Base-by-base conservation (phyloP, 2,113 vertebrate genomes). In the Sceloporus tristichus region DNA sequence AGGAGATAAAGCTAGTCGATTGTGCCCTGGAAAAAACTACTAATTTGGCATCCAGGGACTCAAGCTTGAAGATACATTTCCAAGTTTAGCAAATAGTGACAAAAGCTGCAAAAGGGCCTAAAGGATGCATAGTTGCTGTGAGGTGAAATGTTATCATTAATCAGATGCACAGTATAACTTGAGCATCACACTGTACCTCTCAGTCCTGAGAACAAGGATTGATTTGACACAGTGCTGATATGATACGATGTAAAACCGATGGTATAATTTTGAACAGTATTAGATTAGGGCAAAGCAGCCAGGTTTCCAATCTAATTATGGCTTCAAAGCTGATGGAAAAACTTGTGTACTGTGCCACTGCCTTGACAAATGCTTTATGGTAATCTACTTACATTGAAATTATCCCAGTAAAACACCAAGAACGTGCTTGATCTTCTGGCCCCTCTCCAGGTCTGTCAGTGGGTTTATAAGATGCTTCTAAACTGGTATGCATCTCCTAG, bases 151-250 rank as follows among this genome's bases (percentile, higher is more conserved):
- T 89, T 86, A 87, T 71, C 76, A 77, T 93, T 90, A 92, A 88
- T 92, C 83, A 56, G 70, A 93, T 82, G 81, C 88, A 78, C 40
- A 88, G 79, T 80, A 90, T 25, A 91, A 90, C 62, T 84, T 92
- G 85, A 48, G 84, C 48, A 68, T 82, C 79, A 92, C 89, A 78
- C 78, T 62, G 59, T 62, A 62, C 59, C 59, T 62, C 59, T 62
- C 59, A 62, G 59, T 89, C 53, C 76, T 88, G 88, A 93, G 91
- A 93, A 91, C 81, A 95, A 89, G 73, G 89, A 95, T 87, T 91
- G 91, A 95, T 94, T 93, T 94, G 94, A 92, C 88, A 93, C 76
- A 66, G 21, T 90, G 90, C 88, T 95, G 83, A 85, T 86, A 92
- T 86, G 75, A 85, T 90, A 87, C 6, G 13, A 90, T 91, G 83